Evolutionary conservation across 2,113 vertebrate species (phyloP).

Genomic region (Castor canadensis): DNA sequence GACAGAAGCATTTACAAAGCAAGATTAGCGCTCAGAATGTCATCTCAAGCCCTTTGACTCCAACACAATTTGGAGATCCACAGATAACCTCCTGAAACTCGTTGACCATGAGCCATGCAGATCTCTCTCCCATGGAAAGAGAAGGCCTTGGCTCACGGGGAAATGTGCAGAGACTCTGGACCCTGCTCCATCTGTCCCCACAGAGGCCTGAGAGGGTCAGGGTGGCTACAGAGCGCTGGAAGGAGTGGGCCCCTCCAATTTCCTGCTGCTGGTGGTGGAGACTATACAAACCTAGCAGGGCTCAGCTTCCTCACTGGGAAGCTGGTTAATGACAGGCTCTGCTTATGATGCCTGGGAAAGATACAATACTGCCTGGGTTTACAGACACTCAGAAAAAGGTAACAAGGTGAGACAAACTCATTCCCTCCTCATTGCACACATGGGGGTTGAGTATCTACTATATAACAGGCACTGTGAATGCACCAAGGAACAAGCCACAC

Average conservation of each 20-base stretch:
- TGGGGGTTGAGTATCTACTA: neutral
- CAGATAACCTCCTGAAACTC: neutral
- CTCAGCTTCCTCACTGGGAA: neutral
- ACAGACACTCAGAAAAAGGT: neutral
- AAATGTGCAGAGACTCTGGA: neutral
- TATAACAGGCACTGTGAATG: neutral
- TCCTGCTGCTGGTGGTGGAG: neutral
- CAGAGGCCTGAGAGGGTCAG: neutral
- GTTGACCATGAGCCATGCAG: neutral
- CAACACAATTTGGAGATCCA: neutral
- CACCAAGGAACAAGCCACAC: neutral
- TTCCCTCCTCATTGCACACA: neutral
- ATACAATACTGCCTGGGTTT: neutral
- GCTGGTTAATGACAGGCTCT: neutral
- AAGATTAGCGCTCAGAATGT: neutral
- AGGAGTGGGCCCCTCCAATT: neutral
- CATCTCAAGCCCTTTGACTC: neutral
- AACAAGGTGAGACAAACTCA: neutral
- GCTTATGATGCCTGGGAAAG: neutral
- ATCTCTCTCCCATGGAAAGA: no score
- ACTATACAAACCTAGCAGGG: neutral
- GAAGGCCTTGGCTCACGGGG: neutral
- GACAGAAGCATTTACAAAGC: neutral
- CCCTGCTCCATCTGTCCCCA: neutral
- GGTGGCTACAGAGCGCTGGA: neutral